Base-by-base conservation (phyloP, 2,113 vertebrate genomes). In the Dolichotis patagonum region DNA sequence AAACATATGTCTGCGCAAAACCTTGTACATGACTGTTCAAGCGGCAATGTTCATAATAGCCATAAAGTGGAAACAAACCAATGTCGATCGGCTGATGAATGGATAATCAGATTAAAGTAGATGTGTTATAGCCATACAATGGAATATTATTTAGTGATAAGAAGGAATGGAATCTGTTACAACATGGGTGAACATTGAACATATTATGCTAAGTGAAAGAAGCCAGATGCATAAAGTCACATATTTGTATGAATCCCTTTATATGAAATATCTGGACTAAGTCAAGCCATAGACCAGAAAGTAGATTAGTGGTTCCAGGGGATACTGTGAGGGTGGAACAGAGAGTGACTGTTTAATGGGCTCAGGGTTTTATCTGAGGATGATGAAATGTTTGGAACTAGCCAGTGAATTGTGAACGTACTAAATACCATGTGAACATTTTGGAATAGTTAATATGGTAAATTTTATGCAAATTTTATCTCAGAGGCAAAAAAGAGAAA, bases 401-500 rank as follows among this genome's bases (percentile, higher is more conserved):
- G 77, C 46, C 0, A 63, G 71, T 77, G 20, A 65, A 6, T 35
- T 46, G 14, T 63, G 60, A 56, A 22, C 35, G 6, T 62, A 41
- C 16, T 46, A 17, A 69, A 56, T 30, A 13, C 22, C 46, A 54
- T 63, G 3, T 20, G 3, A 32, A 82, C 2, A 35, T 43, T 78
- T 95, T 14, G 58, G 86, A 90, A 88, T 80, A 28, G 52, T 24
- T 67, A 69, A 87, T 90, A 81, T 75, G n/a, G 46, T 81, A 46
- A 52, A 56, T 46, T 56, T 93, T 63, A 62, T 13, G 20, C 19
- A 85, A 69, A 46, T 91, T 90, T 97, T 54, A 78, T 87, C 56
- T 81, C 69, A 63, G 49, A 58, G 20, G 24, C 28, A 62, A 52
- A n/a, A 24, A 38, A 60, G 38, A 43, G 32, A 26, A 83, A 12